phyloP scores from a whole-genome alignment of 2,888 invertebrate species.

The Acronicta psi region DNA sequence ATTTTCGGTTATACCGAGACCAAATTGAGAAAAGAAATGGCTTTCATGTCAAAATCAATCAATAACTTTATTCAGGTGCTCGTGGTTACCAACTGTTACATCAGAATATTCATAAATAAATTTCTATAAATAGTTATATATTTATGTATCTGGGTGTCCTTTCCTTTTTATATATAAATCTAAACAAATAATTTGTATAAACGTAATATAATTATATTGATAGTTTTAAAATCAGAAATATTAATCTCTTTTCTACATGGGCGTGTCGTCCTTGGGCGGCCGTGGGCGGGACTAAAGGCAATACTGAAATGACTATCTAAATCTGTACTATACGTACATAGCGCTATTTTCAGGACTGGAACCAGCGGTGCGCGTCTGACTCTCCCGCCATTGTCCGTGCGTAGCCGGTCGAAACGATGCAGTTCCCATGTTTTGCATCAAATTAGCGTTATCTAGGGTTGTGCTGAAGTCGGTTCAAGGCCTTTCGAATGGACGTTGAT shows the following conservation, averaged over 20 bases:
- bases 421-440: constrained; percentile 81
- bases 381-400: constrained; percentile 85
- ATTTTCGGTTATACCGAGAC: no score
- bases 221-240: no score
- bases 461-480: constrained; percentile 51
- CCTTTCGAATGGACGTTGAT: constrained; percentile 24
- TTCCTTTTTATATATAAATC: no score
- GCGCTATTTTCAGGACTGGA: constrained; percentile 67
- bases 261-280: constrained; percentile 58
- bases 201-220: no score
- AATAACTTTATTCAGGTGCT: not conserved
- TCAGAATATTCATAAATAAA: not conserved
- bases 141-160: no score
- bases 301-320: constrained; percentile 45
- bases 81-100: not conserved
- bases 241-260: constrained; percentile 36
- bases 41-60: no score
- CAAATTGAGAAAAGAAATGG: no score
- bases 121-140: no score
- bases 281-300: constrained; percentile 58
- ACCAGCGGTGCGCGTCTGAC: constrained; percentile 79
- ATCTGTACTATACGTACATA: constrained; percentile 39
- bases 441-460: constrained; percentile 65
- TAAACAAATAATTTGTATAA: no score
- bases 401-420: constrained; percentile 82